Percentiles rank a stretch among this genome's conserved stretches.
Conservation (phyloP, 2,888 invertebrate species). For the Pomacea canaliculata region DNA sequence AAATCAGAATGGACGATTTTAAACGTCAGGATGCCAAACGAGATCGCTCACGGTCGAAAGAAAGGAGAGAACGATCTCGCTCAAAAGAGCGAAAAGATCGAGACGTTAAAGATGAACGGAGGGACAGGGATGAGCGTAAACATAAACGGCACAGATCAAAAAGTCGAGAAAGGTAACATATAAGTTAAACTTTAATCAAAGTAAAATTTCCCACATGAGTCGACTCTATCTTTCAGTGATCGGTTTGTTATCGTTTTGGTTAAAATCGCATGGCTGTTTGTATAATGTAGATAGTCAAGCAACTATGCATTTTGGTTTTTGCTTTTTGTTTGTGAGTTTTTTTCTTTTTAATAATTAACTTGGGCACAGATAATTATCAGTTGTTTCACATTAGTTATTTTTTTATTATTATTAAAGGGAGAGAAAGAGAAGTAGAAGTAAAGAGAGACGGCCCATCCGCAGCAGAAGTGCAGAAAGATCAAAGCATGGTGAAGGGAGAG, state of each 20-base stretch:
- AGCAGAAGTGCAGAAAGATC: slow-evolving; percentile 20
- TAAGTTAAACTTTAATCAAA: background rate
- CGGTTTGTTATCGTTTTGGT: no score
- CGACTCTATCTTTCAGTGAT: no score
- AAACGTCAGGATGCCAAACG: slow-evolving; percentile 17
- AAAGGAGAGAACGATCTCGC: slow-evolving; percentile 33
- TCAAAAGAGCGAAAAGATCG: slow-evolving; percentile 35
- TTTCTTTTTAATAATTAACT: no score
- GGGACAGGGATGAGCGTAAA: slow-evolving; percentile 42
- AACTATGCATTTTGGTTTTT: no score
- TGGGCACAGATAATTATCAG: no score
- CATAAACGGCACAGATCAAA: slow-evolving; percentile 45
- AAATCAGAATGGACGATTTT: slow-evolving; percentile 22
- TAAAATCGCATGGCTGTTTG: no score
- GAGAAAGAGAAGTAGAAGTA: slow-evolving; percentile 35
- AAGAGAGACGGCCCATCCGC: slow-evolving; percentile 26
- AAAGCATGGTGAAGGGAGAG: slow-evolving; percentile 19
- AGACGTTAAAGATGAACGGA: slow-evolving; percentile 23
- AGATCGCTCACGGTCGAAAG: slow-evolving; percentile 24
- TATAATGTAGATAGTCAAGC: no score
- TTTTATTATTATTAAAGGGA: background rate
- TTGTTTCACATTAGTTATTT: background rate
- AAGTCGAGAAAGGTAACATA: slow-evolving; percentile 42
- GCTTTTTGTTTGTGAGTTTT: no score
- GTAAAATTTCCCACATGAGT: no score